Evolutionary conservation across 2,113 vertebrate species (phyloP), one percentile per base, ranked within the genome.

Genomic region (Balaeniceps rex): DNA sequence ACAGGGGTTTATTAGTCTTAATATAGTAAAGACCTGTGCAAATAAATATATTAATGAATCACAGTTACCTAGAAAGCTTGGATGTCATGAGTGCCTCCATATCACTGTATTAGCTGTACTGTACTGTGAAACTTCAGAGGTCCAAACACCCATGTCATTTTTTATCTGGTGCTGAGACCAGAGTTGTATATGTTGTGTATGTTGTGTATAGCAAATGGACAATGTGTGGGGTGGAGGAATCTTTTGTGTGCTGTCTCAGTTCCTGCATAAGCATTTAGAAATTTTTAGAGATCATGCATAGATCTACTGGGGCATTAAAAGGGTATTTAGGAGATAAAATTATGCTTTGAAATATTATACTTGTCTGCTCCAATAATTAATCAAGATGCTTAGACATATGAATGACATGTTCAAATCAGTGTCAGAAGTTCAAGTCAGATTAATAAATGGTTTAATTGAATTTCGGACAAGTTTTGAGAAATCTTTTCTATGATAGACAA

Each of bases 1-100:
- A 31, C 22, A 52, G 22, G 7, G 7, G 0, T 79, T 84, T 87
- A 33, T 76, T 92, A 80, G 31, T 34, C 42, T 40, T 72, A 61
- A 31, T 33, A 33, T 61, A 69, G 31, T 10, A 22, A 54, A 70
- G 31, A 61, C 19, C 36, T 44, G 24, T 14, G 2, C 34, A 91
- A 87, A 9, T 65, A 72, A 60, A 14, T 58, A 11, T 40, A 33
- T 63, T 34, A 77, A 31, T 66, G 28, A 29, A 58, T 70, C 22
- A 58, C 21, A 55, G 31, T 33, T 74, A 12, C 19, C 17, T 15
- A 51, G 42, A 38, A 85, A 68, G 14, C 31, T 16, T 46, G 16
- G 24, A 14, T 87, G 46, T 52, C 9, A 2, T 0, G 1, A 75
- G 19, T 78, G 57, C 21, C 57, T 85, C 23, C 3, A 0, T 40